Base-by-base conservation (phyloP, 30 jellyfish, hydroid and myxozoan species). In the Catostylus mosaicus region DNA sequence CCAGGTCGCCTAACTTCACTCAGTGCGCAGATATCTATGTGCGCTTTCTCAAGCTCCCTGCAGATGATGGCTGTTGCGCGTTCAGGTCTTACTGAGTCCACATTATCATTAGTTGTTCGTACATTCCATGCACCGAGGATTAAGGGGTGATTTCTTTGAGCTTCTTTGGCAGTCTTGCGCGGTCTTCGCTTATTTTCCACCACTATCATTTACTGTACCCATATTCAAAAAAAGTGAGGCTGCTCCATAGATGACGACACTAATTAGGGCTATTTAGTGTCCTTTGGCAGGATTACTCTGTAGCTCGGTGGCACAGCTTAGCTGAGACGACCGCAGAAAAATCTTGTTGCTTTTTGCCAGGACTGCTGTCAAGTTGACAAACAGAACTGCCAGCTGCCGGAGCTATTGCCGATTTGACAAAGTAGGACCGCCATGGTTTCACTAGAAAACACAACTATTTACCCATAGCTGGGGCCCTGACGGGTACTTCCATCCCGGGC, bases 271-370 rank as follows among this genome's bases (percentile, higher is more conserved):
- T 38, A 40, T 34, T 19, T 61, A 63, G 78, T 75, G 95, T 85
- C 90, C 90, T 90, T 59, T 75, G 89, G 95, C 90, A 85, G 89
- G 64, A 75, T 8, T 24, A 61, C 66, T 59, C 78, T 29, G 79
- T 85, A 24, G 67, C 8, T 64, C 85, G 62, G 95, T 79, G 95
- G 85, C 95, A 75, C 75, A 73, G 90, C 90, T 22, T 22, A 85
- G 89, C 84, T 73, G 89, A 56, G 89, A 85, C 95, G 77, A 68
- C 85, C 75, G 77, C 61, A 62, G 45, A 46, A 50, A 57, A 63
- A 76, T 60, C 68, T 78, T 75, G 84, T 75, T 85, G 89, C 84
- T 52, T 48, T 60, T 85, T 85, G 95, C 84, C 89, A 75, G 90
- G 62, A 66, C 82, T 38, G 95, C 57, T 75, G 83, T 63, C 82